Evolutionary conservation across 2,888 invertebrate genomes (phyloP).

Genomic region (Pharmacophagus antenor): DNA sequence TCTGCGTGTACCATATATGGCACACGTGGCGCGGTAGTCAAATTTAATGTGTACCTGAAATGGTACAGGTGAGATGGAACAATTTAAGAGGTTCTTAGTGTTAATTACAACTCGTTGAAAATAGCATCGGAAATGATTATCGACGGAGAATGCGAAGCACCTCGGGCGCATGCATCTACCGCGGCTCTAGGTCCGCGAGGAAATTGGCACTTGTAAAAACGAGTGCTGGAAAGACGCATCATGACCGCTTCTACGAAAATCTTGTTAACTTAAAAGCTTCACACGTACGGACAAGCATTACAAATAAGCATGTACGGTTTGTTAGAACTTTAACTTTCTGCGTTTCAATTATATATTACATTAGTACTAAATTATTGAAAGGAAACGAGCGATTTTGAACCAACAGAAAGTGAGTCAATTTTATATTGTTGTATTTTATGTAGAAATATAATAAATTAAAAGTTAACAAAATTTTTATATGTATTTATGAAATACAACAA

Average conservation of each 20-base stretch:
- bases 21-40: too few species aligned
- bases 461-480: too few species aligned
- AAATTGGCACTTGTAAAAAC: slow-evolving; percentile 25
- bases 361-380: not conserved
- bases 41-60: too few species aligned
- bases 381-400: not conserved
- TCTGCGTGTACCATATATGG: too few species aligned
- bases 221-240: slow-evolving; percentile 4
- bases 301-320: not conserved
- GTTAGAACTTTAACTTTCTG: not conserved
- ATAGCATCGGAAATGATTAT: slow-evolving; percentile 8
- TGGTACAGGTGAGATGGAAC: too few species aligned
- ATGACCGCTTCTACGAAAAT: slow-evolving; percentile 16
- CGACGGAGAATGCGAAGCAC: slow-evolving; percentile 14
- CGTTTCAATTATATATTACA: not conserved
- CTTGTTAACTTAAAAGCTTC: slow-evolving; percentile 5
- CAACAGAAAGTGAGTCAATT: too few species aligned
- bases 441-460: too few species aligned
- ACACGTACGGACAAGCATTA: not conserved
- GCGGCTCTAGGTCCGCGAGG: slow-evolving; percentile 10
- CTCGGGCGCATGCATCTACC: slow-evolving; percentile 13
- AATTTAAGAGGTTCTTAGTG: not conserved
- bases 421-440: too few species aligned
- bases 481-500: too few species aligned
- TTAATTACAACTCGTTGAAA: slow-evolving; percentile 7